Percentiles rank a stretch among this genome's conserved stretches.
phyloP scores from a whole-genome alignment of 2,888 invertebrate genomes.

The Stratiomys singularior region DNA sequence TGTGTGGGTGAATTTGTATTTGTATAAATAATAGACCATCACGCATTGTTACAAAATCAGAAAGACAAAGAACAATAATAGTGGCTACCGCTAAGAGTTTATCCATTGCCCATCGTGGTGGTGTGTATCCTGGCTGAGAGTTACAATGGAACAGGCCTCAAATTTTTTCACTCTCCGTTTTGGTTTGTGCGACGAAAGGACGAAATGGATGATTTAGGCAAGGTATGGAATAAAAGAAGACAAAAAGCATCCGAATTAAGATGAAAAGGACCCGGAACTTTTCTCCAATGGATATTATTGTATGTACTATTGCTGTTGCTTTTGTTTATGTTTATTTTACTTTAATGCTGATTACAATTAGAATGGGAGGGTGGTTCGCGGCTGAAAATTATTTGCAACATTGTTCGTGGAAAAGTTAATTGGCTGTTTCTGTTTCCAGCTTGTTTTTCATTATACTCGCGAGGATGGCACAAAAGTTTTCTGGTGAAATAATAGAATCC shows the following conservation, averaged over 20 bases:
- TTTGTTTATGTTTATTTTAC: conserved; percentile 24
- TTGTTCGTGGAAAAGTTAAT: conserved; percentile 10
- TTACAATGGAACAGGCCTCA: too few species aligned
- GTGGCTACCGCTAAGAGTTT: background rate
- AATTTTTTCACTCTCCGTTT: too few species aligned
- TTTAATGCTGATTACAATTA: conserved; percentile 45
- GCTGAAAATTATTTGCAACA: conserved; percentile 12
- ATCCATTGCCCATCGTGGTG: background rate
- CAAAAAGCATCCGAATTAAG: conserved; percentile 34
- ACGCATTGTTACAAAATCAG: conserved; percentile 14
- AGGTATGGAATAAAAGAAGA: conserved; percentile 10
- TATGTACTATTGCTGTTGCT: background rate
- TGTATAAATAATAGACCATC: conserved; percentile 23
- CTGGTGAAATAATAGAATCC: conserved; percentile 4
- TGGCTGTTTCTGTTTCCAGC: background rate
- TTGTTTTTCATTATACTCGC: background rate
- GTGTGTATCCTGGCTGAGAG: background rate
- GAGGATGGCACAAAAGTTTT: background rate
- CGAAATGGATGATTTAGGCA: background rate
- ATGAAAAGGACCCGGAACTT: conserved; percentile 16
- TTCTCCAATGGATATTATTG: conserved; percentile 12
- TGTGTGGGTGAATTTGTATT: background rate
- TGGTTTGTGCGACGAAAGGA: too few species aligned
- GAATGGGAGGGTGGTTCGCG: background rate
- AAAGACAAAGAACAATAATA: background rate